Evolutionary conservation across 1,140 invertebrate genomes (phyloP), one percentile per base, ranked within the genome.

Genomic region (Bathynomus jamesi): DNA sequence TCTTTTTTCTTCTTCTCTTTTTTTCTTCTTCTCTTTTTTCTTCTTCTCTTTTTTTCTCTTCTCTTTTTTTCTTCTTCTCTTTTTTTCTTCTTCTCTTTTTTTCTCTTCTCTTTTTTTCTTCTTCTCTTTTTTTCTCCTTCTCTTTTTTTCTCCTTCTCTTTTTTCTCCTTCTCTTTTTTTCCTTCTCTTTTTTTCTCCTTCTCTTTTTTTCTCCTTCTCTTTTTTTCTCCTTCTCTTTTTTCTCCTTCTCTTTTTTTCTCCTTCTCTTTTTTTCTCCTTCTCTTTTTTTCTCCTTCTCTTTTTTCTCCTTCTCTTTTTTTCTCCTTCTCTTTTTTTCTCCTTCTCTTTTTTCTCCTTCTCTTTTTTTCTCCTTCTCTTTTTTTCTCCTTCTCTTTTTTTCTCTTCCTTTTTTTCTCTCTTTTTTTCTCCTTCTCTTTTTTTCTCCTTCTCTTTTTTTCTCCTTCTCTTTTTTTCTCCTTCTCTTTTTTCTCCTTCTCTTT

Each of bases 191-290:
- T 27, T 62, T 27, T 21, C 21, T 62, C 21, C 24, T 27, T 21
- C 21, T 62, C 21, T 62, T 27, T 21, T 27, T 62, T 27, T 62
- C 61, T 27, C 21, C 24, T 27, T 62, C 61, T 62, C 21, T 62
- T 27, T 21, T 21, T 62, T 27, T 62, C 21, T 27, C 21, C 61
- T 62, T 62, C 25, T 62, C 21, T 62, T 62, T 62, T 65, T 28
- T 65, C 13, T 65, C 13, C 28, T 28, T 65, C 64, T 65, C 64
- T 65, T 28, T 65, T 28, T 65, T 28, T 65, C 64, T 65, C 13
- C 11, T 10, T 65, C 27, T 5, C n/a, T 28, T 30, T 4, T 10
- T 65, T 13, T 28, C 64, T 0, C 17, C 46, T 32, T 30, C 65
- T 1, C 32, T 31, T 7, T 24, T 32, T 7, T 7, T 32, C 29